Percentiles rank a stretch among this genome's conserved stretches.
Evolutionary conservation across 2,113 vertebrate genomes (phyloP).

Genomic region (Pica pica): DNA sequence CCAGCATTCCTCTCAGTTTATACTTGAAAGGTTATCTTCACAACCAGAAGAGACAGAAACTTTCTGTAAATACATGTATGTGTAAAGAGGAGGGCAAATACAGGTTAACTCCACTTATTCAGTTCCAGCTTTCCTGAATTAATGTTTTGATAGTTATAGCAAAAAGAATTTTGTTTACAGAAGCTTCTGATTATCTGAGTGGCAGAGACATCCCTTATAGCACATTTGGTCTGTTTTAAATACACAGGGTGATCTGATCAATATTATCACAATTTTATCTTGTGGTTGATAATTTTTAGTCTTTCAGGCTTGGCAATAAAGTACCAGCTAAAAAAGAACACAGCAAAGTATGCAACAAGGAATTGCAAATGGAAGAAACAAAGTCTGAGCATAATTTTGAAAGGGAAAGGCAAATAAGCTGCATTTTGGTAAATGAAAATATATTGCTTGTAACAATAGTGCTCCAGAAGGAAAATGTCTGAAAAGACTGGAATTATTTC

Average conservation of each 20-base stretch:
- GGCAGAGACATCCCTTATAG: not conserved
- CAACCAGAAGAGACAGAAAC: constrained; percentile 55
- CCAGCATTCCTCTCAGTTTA: constrained; percentile 60
- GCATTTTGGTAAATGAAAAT: not conserved
- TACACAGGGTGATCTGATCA: not conserved
- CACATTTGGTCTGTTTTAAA: not conserved
- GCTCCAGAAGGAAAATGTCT: not conserved
- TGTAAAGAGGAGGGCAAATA: constrained; percentile 35
- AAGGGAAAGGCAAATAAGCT: not conserved
- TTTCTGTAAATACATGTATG: constrained; percentile 42
- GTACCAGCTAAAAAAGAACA: not conserved
- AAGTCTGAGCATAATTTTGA: not conserved
- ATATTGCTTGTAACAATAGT: not conserved
- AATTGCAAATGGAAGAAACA: not conserved
- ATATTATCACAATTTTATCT: not conserved
- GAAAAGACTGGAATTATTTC: not conserved
- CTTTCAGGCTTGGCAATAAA: not conserved
- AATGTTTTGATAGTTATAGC: constrained; percentile 28
- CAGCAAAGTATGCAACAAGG: not conserved
- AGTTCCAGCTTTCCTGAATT: constrained; percentile 32
- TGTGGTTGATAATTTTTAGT: not conserved
- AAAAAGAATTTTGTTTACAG: constrained; percentile 40
- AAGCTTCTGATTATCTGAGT: constrained; percentile 24
- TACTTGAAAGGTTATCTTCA: constrained; percentile 62
- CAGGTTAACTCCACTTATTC: constrained; percentile 33